Evolutionary conservation across 2,113 vertebrate species (phyloP).

Genomic region (Miniopterus natalensis): DNA sequence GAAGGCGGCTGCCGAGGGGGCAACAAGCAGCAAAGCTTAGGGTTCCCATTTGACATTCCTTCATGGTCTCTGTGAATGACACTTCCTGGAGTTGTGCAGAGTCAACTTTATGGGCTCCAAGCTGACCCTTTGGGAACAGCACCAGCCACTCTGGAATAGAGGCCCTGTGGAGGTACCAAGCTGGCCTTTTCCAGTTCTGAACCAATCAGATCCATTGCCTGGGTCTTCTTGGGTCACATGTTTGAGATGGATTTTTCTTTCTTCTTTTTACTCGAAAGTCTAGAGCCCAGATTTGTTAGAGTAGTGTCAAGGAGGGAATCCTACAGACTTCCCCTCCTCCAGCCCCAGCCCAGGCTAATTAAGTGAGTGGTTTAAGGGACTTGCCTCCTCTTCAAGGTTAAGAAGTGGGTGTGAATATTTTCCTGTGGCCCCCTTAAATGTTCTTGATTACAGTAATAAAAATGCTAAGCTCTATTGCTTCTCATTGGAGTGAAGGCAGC

Average conservation of each 20-base stretch:
- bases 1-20: background rate
- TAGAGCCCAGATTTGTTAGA: slow-evolving; percentile 52
- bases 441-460: slow-evolving; percentile 78
- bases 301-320: slow-evolving; percentile 40
- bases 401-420: slow-evolving; percentile 72
- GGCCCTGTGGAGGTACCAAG: background rate
- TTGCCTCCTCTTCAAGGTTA: slow-evolving; percentile 58
- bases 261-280: slow-evolving; percentile 20
- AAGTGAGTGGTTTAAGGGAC: slow-evolving; percentile 64
- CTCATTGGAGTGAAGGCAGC: slow-evolving; percentile 53
- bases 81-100: background rate
- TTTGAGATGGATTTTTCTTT: background rate
- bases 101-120: background rate
- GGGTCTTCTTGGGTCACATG: background rate
- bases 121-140: background rate
- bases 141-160: background rate
- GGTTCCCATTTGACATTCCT: background rate
- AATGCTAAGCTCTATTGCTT: slow-evolving; percentile 71
- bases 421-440: slow-evolving; percentile 64
- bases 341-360: slow-evolving; percentile 42
- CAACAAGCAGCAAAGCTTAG: background rate
- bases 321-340: background rate
- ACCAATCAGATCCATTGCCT: background rate
- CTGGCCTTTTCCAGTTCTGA: background rate
- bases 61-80: background rate